Conservation (phyloP, 2,797 vertebrate species). For the Myripristis jacobus region DNA sequence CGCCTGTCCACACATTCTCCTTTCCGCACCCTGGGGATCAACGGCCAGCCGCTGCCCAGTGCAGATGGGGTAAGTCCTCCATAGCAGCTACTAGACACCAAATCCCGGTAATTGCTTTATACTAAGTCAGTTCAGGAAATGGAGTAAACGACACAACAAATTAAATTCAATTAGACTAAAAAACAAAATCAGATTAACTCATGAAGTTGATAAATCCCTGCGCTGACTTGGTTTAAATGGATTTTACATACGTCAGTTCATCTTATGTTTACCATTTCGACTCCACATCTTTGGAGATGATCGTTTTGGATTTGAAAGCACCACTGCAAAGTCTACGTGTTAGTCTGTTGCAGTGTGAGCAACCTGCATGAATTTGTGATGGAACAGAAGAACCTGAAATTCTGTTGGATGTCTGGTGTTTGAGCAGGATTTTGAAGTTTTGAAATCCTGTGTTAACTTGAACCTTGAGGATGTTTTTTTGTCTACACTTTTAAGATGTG, state of each 20-base stretch:
- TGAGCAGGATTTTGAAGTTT: background rate
- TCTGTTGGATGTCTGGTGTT: background rate
- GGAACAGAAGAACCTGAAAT: conserved; percentile 32
- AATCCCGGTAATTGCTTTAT: background rate
- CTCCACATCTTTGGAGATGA: conserved; percentile 2
- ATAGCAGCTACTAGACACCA: background rate
- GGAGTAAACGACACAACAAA: background rate
- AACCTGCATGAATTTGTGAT: conserved; percentile 36
- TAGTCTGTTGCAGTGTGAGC: conserved; percentile 13
- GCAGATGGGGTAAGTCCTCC: conserved; percentile 90
- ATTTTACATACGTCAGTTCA: background rate
- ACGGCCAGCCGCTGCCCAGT: conserved; percentile 86
- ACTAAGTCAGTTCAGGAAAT: conserved; percentile 37
- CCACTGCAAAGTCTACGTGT: background rate
- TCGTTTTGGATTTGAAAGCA: conserved; percentile 23
- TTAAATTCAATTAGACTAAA: background rate
- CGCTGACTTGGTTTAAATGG: conserved; percentile 29
- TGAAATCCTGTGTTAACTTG: background rate
- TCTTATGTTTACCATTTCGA: background rate
- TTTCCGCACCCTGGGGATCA: conserved; percentile 87
- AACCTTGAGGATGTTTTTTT: background rate
- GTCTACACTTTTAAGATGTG: background rate
- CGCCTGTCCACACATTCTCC: conserved; percentile 95
- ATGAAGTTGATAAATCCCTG: conserved; percentile 24
- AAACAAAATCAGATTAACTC: background rate